Conservation (phyloP, 2,888 invertebrate genomes). For the Cheilosia urbana region DNA sequence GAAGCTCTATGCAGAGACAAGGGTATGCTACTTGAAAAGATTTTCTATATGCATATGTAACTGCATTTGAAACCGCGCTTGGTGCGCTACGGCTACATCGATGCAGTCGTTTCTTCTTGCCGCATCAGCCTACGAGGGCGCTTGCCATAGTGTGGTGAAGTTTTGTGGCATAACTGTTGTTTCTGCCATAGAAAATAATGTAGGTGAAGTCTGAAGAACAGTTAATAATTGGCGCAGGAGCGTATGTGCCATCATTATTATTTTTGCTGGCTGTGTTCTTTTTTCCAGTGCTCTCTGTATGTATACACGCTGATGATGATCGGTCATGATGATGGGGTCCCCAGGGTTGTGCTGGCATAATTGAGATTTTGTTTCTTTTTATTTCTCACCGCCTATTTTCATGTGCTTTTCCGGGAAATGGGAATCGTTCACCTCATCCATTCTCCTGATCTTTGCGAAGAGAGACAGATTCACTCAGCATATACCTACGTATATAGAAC, state of each 20-base stretch:
- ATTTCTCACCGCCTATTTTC: constrained; percentile 10
- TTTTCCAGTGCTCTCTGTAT: constrained; percentile 17
- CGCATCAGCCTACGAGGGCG: constrained; percentile 32
- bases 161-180: constrained; percentile 72
- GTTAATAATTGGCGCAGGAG: constrained; percentile 70
- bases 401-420: constrained; percentile 54
- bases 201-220: constrained; percentile 74
- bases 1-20: constrained; percentile 31
- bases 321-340: constrained; percentile 42
- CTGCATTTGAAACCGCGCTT: constrained; percentile 46
- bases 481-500: neutral
- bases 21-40: constrained; percentile 19
- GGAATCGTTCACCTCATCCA: constrained; percentile 7
- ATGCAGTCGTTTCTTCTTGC: neutral
- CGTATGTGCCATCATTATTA: constrained; percentile 62
- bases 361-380: constrained; percentile 43
- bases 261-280: constrained; percentile 39
- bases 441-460: constrained; percentile 3
- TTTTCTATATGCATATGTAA: constrained; percentile 48
- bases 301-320: constrained; percentile 5
- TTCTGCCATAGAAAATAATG: constrained; percentile 73
- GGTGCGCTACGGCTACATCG: neutral
- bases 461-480: neutral
- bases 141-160: constrained; percentile 48
- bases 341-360: constrained; percentile 49